Evolutionary conservation across 2,888 invertebrate genomes (phyloP), one percentile per base, ranked within the genome.

Genomic region (Morpho helenor): DNA sequence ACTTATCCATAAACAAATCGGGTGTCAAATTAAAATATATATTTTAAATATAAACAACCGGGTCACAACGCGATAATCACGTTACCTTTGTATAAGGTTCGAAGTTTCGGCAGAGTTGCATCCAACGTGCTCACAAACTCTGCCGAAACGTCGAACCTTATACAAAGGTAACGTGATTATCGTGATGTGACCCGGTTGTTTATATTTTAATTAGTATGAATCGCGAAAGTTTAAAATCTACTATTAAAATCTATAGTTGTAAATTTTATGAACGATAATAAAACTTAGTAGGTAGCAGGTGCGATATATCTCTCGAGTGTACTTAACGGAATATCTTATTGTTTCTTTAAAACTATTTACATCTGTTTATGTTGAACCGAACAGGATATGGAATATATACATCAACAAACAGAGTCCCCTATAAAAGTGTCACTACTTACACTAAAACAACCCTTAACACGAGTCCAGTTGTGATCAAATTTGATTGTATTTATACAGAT

Each of bases 281-380:
- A 23, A 9, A 16, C 48, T 8, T 43, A 16, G 46, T 16, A 57
- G 54, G 46, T 16, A 57, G 54, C 62, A 62, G 57, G 52, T 58
- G 60, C 43, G 47, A 51, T 52, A 31, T 23, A 44, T 62, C 53
- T 57, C 45, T 52, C 57, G 52, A 31, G 39, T 44, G 23, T 40
- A 43, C n/a, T 9, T 53, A 46, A 44, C n/a, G 53, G 10, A 49
- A 58, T 51, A 42, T 46, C 44, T 23, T 52, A 54, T 60, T 63
- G 63, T 63, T 60, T 53, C 58, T 56, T 53, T 56, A 54, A 48
- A 63, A 58, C 48, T 59, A 59, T 62, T 60, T 56, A 58, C 50
- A 58, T 56, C 39, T 63, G 52, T 57, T 55, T 56, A 50, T 56
- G 49, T 58, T 31, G 23, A 49, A 45, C 10, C 46, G 52, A 57